Conservation (phyloP, 2,113 vertebrate species). For the Odontesthes bonariensis region DNA sequence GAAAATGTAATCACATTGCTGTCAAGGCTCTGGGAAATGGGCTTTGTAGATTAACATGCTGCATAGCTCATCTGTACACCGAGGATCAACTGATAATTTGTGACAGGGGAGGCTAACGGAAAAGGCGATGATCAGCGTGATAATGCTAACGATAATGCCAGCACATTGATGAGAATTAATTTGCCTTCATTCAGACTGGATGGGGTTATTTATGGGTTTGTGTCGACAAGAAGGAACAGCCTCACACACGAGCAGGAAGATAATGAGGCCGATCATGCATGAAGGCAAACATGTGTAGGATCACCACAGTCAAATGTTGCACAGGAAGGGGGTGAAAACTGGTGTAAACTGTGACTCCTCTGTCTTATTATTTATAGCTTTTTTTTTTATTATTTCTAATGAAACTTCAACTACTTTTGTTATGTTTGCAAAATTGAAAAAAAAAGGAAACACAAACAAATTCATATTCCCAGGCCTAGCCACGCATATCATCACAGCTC, state of each 20-base stretch:
- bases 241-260: constrained; percentile 43
- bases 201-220: constrained; percentile 23
- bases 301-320: constrained; percentile 31
- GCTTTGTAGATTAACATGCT: constrained; percentile 19
- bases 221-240: constrained; percentile 45
- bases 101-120: constrained; percentile 19
- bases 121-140: constrained; percentile 22
- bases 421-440: not conserved
- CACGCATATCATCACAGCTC: constrained; percentile 21
- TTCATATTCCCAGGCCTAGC: not conserved
- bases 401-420: constrained; percentile 8
- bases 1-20: constrained; percentile 12
- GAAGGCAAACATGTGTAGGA: constrained; percentile 49
- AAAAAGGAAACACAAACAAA: not conserved
- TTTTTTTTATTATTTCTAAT: not conserved
- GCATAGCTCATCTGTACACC: constrained; percentile 22
- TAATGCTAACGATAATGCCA: constrained; percentile 43
- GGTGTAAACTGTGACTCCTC: constrained; percentile 3
- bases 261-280: constrained; percentile 54
- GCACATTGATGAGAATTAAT: constrained; percentile 43
- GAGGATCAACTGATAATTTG: constrained; percentile 28
- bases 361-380: not conserved
- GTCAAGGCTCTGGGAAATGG: not conserved
- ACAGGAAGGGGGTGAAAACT: constrained; percentile 18
- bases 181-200: constrained; percentile 30